Conservation (phyloP, 2,888 invertebrate species). For the Flabesymbios commensalis region DNA sequence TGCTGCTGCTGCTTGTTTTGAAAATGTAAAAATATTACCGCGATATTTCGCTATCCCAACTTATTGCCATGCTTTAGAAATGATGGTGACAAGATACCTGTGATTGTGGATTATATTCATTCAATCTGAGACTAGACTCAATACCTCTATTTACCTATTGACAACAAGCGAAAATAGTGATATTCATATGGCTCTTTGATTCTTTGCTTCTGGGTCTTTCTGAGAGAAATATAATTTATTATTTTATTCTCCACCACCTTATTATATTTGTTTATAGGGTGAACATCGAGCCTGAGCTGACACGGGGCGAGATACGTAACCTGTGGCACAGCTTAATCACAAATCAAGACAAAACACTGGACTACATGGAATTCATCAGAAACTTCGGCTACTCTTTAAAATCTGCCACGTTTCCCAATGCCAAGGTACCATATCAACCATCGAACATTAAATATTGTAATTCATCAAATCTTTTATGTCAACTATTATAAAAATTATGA, state of each 20-base stretch:
- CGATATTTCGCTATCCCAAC: too few relatives aligned
- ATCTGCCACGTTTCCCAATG: constrained; percentile 60
- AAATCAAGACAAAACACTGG: constrained; percentile 56
- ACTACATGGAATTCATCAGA: constrained; percentile 57
- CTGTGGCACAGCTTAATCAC: constrained; percentile 60
- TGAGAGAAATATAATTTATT: too few relatives aligned
- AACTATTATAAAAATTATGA: neutral
- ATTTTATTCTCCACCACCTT: too few relatives aligned
- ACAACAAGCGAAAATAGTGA: too few relatives aligned
- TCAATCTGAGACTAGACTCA: too few relatives aligned
- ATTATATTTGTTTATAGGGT: constrained; percentile 37
- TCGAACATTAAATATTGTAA: neutral
- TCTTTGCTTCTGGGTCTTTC: too few relatives aligned
- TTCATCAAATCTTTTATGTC: neutral
- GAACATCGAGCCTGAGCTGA: constrained; percentile 51
- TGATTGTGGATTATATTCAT: too few relatives aligned
- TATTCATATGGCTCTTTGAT: neutral
- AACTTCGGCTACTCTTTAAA: constrained; percentile 58
- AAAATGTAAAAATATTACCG: too few relatives aligned
- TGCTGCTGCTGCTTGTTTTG: too few relatives aligned
- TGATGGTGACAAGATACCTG: too few relatives aligned
- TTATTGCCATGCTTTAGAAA: too few relatives aligned
- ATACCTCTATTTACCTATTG: too few relatives aligned
- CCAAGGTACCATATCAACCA: constrained; percentile 46
- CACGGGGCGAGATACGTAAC: constrained; percentile 57